Conservation (phyloP, 2,888 invertebrate species). For the Brenthis hecate region DNA sequence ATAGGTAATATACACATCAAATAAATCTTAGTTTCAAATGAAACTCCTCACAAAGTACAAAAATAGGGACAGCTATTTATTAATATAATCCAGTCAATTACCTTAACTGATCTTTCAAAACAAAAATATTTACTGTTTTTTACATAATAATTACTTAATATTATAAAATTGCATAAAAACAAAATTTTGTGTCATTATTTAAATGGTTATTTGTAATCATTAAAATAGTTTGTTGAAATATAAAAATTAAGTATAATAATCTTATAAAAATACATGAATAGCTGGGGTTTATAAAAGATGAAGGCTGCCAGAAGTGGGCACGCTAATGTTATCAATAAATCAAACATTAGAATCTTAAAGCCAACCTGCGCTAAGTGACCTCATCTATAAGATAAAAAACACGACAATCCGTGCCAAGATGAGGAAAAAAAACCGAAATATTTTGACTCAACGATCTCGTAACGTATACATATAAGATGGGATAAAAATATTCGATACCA, state of each 20-base stretch:
- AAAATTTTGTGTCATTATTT: background rate
- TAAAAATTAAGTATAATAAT: constrained; percentile 2
- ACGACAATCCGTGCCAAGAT: constrained; percentile 17
- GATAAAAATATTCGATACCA: background rate
- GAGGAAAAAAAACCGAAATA: constrained; percentile 16
- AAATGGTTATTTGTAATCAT: background rate
- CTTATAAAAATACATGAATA: constrained; percentile 13
- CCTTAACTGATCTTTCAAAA: too few relatives aligned
- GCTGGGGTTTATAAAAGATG: constrained; percentile 7
- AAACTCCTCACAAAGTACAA: too few relatives aligned
- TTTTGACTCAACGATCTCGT: constrained; percentile 17
- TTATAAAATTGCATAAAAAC: background rate
- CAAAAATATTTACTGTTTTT: too few relatives aligned
- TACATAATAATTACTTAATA: too few relatives aligned
- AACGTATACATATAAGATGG: background rate
- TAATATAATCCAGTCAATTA: too few relatives aligned
- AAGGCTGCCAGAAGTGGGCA: constrained; percentile 18
- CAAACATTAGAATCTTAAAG: constrained; percentile 27
- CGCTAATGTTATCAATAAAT: constrained; percentile 34
- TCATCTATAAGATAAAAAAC: constrained; percentile 24
- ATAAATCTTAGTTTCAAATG: too few relatives aligned
- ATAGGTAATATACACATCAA: too few relatives aligned
- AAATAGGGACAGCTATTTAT: too few relatives aligned
- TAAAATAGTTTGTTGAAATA: background rate
- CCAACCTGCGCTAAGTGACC: constrained; percentile 21